Evolutionary conservation across 2,888 invertebrate genomes (phyloP), one percentile per base, ranked within the genome.

Genomic region (Cheilosia pagana): DNA sequence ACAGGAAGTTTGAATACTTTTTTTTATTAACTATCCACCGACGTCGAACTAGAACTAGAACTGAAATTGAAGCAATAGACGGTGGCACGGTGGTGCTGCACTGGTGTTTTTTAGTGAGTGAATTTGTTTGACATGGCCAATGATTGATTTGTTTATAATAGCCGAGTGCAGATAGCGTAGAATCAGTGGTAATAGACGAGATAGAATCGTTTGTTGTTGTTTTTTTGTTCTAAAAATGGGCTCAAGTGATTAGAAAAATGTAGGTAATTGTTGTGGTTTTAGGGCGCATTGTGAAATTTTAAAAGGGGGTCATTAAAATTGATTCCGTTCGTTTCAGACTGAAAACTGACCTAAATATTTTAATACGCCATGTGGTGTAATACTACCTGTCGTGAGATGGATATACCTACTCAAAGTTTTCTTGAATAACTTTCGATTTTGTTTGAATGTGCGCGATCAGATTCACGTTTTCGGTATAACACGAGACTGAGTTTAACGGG

Each of bases 111-210:
- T 41, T 41, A 16, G 41, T 8, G n/a, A 8, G 2, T 23, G 23
- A n/a, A 25, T 41, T n/a, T 50, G n/a, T 39, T 35, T 52, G 50
- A 16, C 52, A 52, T n/a, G 41, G 48, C 28, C 53, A 21, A 35
- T 72, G 43, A 62, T 62, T 53, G 72, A 72, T 55, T 45, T 53
- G 43, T 62, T 72, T 55, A 62, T 62, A n/a, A 16, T 53, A n/a
- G 28, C 21, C 45, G 28, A 55, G 7, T 10, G 16, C n/a, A 41
- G 67, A 53, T 53, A 65, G 10, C 8, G 16, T 48, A 7, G n/a
- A 19, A 31, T 14, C 8, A 14, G 57, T 19, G 57, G 16, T 6
- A 25, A 4, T 23, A 6, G 23, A 12, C 12, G 21, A 50, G 14
- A 6, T 45, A 23, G 3, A 16, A 28, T 23, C 1, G 28, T 0